Evolutionary conservation across 2,797 vertebrate genomes (phyloP), one percentile per base, ranked within the genome.

Genomic region (Pelochelys cantorii): DNA sequence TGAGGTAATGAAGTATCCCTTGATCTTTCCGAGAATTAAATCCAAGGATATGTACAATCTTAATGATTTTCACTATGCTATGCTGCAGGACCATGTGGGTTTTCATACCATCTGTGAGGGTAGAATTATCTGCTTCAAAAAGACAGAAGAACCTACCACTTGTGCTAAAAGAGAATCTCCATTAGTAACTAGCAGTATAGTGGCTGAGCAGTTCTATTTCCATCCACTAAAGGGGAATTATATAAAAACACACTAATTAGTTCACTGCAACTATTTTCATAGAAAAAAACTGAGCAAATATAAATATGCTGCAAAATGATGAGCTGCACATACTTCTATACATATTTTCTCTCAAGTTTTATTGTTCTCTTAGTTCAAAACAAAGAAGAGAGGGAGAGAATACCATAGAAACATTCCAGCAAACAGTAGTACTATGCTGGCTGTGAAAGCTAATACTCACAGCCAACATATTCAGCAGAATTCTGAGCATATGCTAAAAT

Each of bases 181-280:
- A 52, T 12, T 31, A n/a, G 14, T 5, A 74, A 81, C 65, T 5
- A 88, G 62, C n/a, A 92, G 59, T 80, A 48, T 74, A 90, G 27
- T 57, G 9, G 62, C 54, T 62, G 55, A 88, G 81, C 90, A 95
- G 31, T 93, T 94, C 91, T 92, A 87, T 96, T 93, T 96, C 89
- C 82, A 96, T 92, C 95, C 97, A 96, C 94, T 52, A 96, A 96
- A 95, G 97, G 97, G 90, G 96, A 97, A 79, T 92, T 95, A 79
- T 94, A 97, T 74, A 96, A 85, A 97, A 96, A 95, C 37, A 90
- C 94, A 96, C 29, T 53, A 27, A n/a, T 8, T 56, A 81, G 11
- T 84, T 55, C 22, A 71, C 68, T 71, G 87, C 75, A 54, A 42
- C 34, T 93, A 54, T 60, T 88, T 83, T 62, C 71, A 15, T 0